These are phyloP conservation scores for Pyrgus malvae DNA, from an alignment of 2,888 invertebrate species.

Conservation along the genomic window DNA sequence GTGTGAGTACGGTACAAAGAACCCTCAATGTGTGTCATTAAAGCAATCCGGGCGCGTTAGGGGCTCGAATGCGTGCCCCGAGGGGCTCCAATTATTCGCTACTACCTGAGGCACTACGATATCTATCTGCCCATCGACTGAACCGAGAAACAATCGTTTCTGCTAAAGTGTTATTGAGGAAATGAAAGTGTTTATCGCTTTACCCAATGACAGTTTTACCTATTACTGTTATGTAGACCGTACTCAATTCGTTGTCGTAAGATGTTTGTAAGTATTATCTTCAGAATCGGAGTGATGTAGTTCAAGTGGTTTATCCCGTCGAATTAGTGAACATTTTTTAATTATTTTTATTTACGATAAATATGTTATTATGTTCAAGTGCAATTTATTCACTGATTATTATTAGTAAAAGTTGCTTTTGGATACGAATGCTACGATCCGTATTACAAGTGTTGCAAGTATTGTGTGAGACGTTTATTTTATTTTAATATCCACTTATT, in stretches of 20 bases:
- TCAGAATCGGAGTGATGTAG: no score
- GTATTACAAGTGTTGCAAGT: no score
- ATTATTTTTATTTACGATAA: no score
- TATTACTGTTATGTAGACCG: background rate
- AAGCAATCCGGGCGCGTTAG: conserved; percentile 60
- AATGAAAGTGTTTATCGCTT: conserved; percentile 1
- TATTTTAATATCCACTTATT: no score
- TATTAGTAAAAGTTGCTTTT: no score
- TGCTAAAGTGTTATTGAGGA: conserved; percentile 7
- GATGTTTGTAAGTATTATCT: background rate
- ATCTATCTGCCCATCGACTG: conserved; percentile 21
- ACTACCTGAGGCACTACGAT: conserved; percentile 48
- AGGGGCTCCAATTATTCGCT: conserved; percentile 62
- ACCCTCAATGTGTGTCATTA: conserved; percentile 64
- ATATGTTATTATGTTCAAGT: no score
- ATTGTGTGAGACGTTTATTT: no score
- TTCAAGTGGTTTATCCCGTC: no score
- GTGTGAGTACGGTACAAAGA: conserved; percentile 55
- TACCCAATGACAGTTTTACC: background rate
- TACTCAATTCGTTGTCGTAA: no score
- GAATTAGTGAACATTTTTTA: no score
- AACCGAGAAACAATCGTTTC: conserved; percentile 9
- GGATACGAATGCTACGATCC: no score
- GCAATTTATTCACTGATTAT: no score
- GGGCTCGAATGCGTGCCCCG: conserved; percentile 61